A percentile compares a stretch with the other conserved stretches of the same genome.
phyloP scores from a whole-genome alignment of 2,113 vertebrate genomes.

The Dasyornis broadbenti region DNA sequence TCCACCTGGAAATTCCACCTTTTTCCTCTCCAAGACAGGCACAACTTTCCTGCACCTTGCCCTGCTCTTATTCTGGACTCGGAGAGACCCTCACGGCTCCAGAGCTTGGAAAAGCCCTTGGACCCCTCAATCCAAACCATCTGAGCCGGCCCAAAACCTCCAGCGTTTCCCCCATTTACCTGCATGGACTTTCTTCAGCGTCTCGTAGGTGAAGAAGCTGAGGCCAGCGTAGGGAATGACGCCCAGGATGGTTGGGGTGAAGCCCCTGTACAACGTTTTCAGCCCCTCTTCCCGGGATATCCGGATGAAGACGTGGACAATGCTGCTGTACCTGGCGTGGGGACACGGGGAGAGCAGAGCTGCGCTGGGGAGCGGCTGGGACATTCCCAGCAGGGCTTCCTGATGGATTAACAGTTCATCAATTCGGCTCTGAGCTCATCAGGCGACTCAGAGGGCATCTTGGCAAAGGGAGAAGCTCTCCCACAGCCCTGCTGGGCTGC shows the following conservation, averaged over 20 bases:
- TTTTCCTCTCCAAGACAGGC: neutral
- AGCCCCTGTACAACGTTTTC: conserved; percentile 89
- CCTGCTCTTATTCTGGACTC: fast-evolving
- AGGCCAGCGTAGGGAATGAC: conserved; percentile 93
- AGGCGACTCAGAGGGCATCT: neutral
- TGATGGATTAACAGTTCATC: neutral
- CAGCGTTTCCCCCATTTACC: conserved; percentile 62
- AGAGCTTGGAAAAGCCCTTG: neutral
- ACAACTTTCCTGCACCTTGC: neutral
- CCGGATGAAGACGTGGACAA: conserved; percentile 90
- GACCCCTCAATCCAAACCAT: neutral
- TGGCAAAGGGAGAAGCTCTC: neutral
- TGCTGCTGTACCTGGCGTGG: conserved; percentile 89
- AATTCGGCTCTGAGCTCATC: neutral
- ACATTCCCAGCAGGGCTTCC: neutral
- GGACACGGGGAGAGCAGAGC: neutral
- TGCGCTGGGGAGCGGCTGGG: neutral
- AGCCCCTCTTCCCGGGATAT: conserved; percentile 92
- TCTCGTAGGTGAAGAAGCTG: conserved; percentile 97
- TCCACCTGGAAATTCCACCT: neutral
- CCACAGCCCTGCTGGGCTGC: neutral
- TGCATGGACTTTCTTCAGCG: conserved; percentile 87
- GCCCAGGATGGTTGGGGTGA: conserved; percentile 89
- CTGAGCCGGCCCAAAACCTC: neutral
- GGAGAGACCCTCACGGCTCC: neutral